phyloP scores from a whole-genome alignment of 2,797 vertebrate species.

The Enteromius trimaculatus region DNA sequence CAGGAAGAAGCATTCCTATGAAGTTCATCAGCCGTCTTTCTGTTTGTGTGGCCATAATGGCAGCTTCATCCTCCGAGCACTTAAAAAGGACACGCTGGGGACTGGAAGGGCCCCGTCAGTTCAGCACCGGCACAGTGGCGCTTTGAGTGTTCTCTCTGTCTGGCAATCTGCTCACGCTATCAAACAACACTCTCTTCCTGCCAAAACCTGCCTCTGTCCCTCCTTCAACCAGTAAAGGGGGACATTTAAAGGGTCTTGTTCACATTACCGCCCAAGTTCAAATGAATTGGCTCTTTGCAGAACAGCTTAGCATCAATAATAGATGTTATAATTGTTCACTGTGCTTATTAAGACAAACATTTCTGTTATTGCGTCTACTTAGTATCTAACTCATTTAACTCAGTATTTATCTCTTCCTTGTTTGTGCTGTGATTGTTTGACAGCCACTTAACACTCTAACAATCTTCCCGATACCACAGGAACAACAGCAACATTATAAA shows the following conservation, averaged over 20 bases:
- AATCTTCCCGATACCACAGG: background rate
- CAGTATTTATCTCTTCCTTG: background rate
- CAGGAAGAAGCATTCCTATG: constrained; percentile 78
- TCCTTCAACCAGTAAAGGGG: constrained; percentile 29
- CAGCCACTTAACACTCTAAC: background rate
- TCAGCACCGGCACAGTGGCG: constrained; percentile 38
- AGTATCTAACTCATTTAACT: constrained; percentile 15
- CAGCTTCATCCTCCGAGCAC: constrained; percentile 77
- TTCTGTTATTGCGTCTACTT: background rate
- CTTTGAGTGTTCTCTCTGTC: constrained; percentile 76
- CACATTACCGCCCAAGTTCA: constrained; percentile 34
- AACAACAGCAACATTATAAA: background rate
- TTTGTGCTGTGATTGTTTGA: background rate
- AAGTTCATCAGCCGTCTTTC: constrained; percentile 84
- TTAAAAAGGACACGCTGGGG: constrained; percentile 64
- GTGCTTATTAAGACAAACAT: constrained; percentile 24
- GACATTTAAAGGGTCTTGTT: constrained; percentile 36
- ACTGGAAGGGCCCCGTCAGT: constrained; percentile 27
- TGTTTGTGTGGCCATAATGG: constrained; percentile 78
- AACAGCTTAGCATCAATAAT: constrained; percentile 28
- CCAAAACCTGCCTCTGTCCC: constrained; percentile 49
- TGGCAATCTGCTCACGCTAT: constrained; percentile 70
- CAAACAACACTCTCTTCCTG: constrained; percentile 62
- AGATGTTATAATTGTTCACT: constrained; percentile 17
- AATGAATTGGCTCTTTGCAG: constrained; percentile 34